Evolutionary conservation across 92 coral and sea anemone species (phyloP), one percentile per base, ranked within the genome.

Genomic region (Ricordea florida): DNA sequence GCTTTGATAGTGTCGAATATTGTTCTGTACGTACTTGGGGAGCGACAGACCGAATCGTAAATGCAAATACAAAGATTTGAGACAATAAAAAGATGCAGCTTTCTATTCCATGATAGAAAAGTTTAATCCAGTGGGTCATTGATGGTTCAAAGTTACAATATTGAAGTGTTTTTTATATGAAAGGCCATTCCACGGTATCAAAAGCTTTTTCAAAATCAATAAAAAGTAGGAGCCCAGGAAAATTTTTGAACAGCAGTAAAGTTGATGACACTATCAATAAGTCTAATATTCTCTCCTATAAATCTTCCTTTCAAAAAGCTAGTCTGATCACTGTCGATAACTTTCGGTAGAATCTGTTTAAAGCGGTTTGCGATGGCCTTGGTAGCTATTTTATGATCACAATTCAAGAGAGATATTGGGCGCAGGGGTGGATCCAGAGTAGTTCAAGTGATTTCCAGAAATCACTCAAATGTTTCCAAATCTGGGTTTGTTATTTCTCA

Each of bases 251-350:
- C 18, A n/a, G 58, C 8, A 5, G 72, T 16, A 48, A 41, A 26
- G 14, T 69, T 69, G 5, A 49, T 49, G 24, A 17, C 8, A 27
- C 62, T 69, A 15, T 29, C 64, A 6, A 69, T 69, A 5, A 48
- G 45, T 33, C 76, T 49, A 11, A 69, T 49, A 38, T 69, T 69
- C 56, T 69, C 76, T 17, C 76, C 22, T 34, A 64, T 64, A 51
- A 51, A 63, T 77, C n/a, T 77, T 23, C 66, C 83, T 38, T 77
- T 48, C 15, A 47, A 22, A 18, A 48, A 77, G 13, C 83, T 75
- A 9, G 74, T 75, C 55, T 75, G 82, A 30, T 61, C 32, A 25
- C 47, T 62, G 34, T 59, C 28, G 35, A 77, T 77, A 25, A 77
- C 37, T 21, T 51, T 51, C 13, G 58, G 27, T 15, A 42, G 48